Evolutionary conservation across 2,888 invertebrate species (phyloP).

Genomic region (Eupithecia insigniata): DNA sequence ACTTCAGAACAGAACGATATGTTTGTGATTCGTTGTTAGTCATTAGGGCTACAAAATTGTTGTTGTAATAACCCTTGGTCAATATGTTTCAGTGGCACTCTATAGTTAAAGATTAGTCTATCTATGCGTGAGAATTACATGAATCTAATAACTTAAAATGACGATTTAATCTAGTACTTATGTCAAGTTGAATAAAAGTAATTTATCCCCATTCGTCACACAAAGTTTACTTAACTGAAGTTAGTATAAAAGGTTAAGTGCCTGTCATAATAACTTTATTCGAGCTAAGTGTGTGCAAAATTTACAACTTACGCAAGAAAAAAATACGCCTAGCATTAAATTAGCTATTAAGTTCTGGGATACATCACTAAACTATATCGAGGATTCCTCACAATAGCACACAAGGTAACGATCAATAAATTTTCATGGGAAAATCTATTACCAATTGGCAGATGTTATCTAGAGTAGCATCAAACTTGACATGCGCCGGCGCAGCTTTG

Average conservation of each 20-base stretch:
- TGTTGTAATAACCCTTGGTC: neutral
- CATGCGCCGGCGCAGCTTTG: slow-evolving; percentile 54
- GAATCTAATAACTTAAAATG: neutral
- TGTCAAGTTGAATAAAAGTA: neutral
- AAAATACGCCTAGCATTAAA: neutral
- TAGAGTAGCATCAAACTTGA: slow-evolving; percentile 22
- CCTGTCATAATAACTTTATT: neutral
- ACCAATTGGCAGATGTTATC: neutral
- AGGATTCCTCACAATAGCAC: neutral
- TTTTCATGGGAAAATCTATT: slow-evolving; percentile 11
- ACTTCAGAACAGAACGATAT: neutral
- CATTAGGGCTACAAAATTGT: neutral
- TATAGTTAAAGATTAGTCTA: neutral
- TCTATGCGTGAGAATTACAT: neutral
- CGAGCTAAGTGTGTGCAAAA: neutral
- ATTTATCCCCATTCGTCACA: neutral
- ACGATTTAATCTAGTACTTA: neutral
- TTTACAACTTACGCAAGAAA: neutral
- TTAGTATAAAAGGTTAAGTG: neutral
- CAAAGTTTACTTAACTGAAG: neutral
- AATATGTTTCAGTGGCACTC: neutral
- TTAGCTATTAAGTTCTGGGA: neutral
- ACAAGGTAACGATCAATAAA: neutral
- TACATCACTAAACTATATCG: neutral
- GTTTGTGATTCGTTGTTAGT: neutral